phyloP scores from a whole-genome alignment of 1,140 invertebrate genomes.

The Drosophila athabasca region DNA sequence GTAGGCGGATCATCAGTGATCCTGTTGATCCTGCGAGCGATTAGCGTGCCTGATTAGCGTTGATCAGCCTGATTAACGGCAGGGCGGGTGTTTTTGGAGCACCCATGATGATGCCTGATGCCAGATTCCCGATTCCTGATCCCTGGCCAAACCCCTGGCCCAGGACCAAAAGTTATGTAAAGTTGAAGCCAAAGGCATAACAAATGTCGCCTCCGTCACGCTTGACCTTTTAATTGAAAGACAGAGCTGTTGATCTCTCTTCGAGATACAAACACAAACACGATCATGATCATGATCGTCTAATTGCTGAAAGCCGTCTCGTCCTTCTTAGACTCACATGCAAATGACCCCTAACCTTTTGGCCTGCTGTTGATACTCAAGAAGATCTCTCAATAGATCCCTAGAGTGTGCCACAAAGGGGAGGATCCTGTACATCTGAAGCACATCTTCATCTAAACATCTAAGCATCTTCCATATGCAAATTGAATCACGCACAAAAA shows the following conservation, averaged over 20 bases:
- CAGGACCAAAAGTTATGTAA: conserved; percentile 60
- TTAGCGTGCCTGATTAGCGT: conserved; percentile 28
- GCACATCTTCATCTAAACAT: conserved; percentile 29
- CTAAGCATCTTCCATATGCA: conserved; percentile 50
- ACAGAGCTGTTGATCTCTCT: conserved; percentile 27
- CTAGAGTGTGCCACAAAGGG: conserved; percentile 31
- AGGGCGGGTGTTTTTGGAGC: conserved; percentile 53
- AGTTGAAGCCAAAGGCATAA: conserved; percentile 62
- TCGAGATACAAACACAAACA: conserved; percentile 43
- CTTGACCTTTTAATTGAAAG: conserved; percentile 74
- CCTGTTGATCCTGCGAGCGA: conserved; percentile 54
- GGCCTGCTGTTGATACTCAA: conserved; percentile 3
- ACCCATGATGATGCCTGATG: conserved; percentile 28
- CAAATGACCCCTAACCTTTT: conserved; percentile 55
- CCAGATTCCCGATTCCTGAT: conserved; percentile 28
- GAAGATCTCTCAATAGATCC: conserved; percentile 34
- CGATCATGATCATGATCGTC: conserved; percentile 49
- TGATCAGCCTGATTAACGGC: conserved; percentile 70
- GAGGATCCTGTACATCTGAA: conserved; percentile 12
- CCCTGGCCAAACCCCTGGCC: conserved; percentile 29
- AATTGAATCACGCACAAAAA: conserved; percentile 32
- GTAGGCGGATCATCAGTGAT: conserved; percentile 53
- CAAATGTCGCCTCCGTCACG: conserved; percentile 42
- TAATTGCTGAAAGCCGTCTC: conserved; percentile 43
- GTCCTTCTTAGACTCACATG: conserved; percentile 28